Evolutionary conservation across 2,888 invertebrate genomes (phyloP).

Genomic region (Noctua comes): DNA sequence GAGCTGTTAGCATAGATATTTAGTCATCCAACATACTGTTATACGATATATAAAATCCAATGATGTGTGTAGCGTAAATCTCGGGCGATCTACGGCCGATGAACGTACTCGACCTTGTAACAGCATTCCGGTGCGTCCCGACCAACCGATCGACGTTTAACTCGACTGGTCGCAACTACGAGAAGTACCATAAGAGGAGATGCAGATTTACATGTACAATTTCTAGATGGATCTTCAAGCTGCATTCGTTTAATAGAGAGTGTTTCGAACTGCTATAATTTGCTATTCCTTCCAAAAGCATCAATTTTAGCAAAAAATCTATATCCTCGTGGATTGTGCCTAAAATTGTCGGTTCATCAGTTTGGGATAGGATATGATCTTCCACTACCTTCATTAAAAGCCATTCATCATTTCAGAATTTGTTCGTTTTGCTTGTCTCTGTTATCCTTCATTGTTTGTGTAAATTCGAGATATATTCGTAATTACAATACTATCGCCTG

Average conservation of each 20-base stretch:
- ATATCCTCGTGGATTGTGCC: neutral
- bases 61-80: conserved; percentile 71
- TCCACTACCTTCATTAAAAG: neutral
- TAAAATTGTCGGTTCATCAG: neutral
- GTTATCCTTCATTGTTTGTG: neutral
- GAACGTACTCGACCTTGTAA: conserved; percentile 86
- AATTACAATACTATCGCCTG: neutral
- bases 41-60: conserved; percentile 29
- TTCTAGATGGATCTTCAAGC: conserved; percentile 5
- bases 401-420: neutral
- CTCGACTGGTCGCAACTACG: conserved; percentile 46
- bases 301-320: neutral
- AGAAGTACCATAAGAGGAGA: conserved; percentile 33
- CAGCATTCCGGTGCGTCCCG: conserved; percentile 78
- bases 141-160: conserved; percentile 48
- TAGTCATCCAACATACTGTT: conserved; percentile 26
- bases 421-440: neutral
- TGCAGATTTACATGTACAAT: conserved; percentile 29
- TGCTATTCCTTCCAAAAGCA: neutral
- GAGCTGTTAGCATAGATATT: conserved; percentile 11
- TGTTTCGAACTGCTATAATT: neutral
- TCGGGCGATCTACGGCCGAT: conserved; percentile 80
- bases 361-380: neutral
- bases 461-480: neutral
- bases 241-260: neutral